These are phyloP conservation scores for Lampropteryx suffumata DNA, from an alignment of 2,888 invertebrate genomes.

Conservation along the genomic window DNA sequence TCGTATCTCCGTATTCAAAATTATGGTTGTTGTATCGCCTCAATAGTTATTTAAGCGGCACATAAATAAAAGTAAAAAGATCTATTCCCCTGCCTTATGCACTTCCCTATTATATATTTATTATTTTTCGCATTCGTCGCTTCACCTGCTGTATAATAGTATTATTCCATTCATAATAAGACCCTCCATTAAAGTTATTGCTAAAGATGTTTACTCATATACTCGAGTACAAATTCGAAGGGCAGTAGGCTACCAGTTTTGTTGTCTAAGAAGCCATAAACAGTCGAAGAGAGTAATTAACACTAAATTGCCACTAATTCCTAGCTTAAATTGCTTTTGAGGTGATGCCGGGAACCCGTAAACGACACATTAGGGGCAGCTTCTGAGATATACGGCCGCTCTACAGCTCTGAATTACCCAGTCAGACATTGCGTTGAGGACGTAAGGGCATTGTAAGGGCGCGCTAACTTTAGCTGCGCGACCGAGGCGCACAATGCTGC, in stretches of 20 bases:
- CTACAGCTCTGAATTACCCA: slow-evolving; percentile 3
- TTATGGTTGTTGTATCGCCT: too few species aligned
- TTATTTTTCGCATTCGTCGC: too few species aligned
- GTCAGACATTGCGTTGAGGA: not conserved
- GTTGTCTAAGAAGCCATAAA: slow-evolving; percentile 27
- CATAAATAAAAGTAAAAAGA: too few species aligned
- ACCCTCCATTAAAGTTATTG: not conserved
- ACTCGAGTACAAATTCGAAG: slow-evolving; percentile 11
- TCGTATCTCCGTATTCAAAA: too few species aligned
- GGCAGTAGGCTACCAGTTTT: slow-evolving; percentile 17
- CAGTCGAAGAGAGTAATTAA: slow-evolving; percentile 31
- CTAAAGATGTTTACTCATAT: not conserved
- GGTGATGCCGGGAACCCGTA: slow-evolving; percentile 31
- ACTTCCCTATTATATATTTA: too few species aligned
- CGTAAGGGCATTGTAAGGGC: too few species aligned
- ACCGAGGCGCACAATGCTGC: too few species aligned
- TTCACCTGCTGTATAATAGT: not conserved
- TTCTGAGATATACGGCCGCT: slow-evolving; percentile 29
- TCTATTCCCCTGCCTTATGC: too few species aligned
- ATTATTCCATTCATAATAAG: not conserved
- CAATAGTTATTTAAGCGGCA: too few species aligned
- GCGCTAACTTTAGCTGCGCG: too few species aligned
- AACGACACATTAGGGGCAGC: slow-evolving; percentile 32
- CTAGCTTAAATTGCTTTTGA: slow-evolving; percentile 22
- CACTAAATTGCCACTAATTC: slow-evolving; percentile 30